Base-by-base conservation (phyloP, 2,113 vertebrate species). In the Passer domesticus region DNA sequence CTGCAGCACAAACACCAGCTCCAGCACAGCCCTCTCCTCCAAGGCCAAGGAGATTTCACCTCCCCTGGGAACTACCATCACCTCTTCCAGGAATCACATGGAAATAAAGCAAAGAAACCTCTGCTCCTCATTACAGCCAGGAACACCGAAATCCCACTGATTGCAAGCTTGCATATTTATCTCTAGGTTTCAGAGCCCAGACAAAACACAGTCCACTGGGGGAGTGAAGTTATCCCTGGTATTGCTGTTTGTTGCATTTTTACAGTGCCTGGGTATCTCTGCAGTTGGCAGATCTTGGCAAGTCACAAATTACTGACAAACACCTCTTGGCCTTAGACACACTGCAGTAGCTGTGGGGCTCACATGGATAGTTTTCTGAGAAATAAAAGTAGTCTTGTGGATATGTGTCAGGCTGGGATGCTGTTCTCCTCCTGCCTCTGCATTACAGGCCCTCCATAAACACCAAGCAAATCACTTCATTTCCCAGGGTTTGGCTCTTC, bases 81-180 rank as follows among this genome's bases (percentile, higher is more conserved):
- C 59, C 83, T 81, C 64, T 95, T 95, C 91, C 91, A 83, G 89
- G 88, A 95, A 93, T 47, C 90, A 77, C 49, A 64, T 43, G 64
- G 39, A 92, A 91, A 88, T 35, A 74, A 62, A 86, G 69, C 39
- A 83, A 79, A 90, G 63, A 79, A 81, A 81, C 41, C 75, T 93
- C 89, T 83, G 89, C 23, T 94, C 76, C 80, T 93, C 72, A 67
- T 95, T 86, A 94, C 56, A 70, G 80, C 43, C 85, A 80, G 91
- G 89, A 94, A 92, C 88, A 83, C 73, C 47, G 56, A 96, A 96
- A 97, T 81, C 86, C 68, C 83, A 60, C 92, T 94, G 89, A 83
- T 17, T 94, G 92, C 83, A 94, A 94, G 56, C 79, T 89, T 90
- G 80, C 80, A 90, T 68, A 92, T 95, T 89, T 97, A 95, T 81